Conservation (phyloP, 2,888 invertebrate species). For the Sthenelais limicola region DNA sequence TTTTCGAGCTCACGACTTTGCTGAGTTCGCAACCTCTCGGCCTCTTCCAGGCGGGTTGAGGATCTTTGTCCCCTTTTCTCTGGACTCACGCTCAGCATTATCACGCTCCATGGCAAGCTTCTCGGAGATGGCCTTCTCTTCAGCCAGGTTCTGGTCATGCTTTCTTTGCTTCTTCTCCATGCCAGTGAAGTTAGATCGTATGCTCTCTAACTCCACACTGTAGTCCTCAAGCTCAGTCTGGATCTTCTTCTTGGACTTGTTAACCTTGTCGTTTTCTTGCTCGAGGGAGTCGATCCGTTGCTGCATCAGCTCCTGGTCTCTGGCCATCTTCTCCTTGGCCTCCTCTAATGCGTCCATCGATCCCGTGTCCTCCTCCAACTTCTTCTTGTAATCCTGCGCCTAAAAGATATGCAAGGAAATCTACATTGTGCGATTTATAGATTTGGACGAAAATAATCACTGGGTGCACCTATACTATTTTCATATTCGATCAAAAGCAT, state of each 20-base stretch:
- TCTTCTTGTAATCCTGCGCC: constrained; percentile 82
- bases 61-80: constrained; percentile 97
- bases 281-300: constrained; percentile 86
- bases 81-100: constrained; percentile 91
- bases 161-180: constrained; percentile 98
- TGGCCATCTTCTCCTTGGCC: constrained; percentile 86
- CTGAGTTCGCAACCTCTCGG: constrained; percentile 87
- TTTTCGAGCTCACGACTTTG: constrained; percentile 96
- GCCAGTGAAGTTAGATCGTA: constrained; percentile 87
- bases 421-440: too few species aligned
- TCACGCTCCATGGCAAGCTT: constrained; percentile 88
- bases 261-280: constrained; percentile 91
- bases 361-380: constrained; percentile 92
- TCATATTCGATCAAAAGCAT: too few species aligned
- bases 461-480: too few species aligned
- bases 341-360: constrained; percentile 89
- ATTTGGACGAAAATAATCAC: too few species aligned
- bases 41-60: constrained; percentile 90
- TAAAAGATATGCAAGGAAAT: constrained; percentile 58
- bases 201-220: constrained; percentile 93
- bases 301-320: constrained; percentile 78
- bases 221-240: constrained; percentile 98
- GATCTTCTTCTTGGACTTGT: constrained; percentile 97
- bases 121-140: constrained; percentile 76
- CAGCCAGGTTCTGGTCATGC: constrained; percentile 86